A percentile compares a stretch with the other conserved stretches of the same genome.
phyloP scores from a whole-genome alignment of 2,888 invertebrate species.

The Geotrupes spiniger region DNA sequence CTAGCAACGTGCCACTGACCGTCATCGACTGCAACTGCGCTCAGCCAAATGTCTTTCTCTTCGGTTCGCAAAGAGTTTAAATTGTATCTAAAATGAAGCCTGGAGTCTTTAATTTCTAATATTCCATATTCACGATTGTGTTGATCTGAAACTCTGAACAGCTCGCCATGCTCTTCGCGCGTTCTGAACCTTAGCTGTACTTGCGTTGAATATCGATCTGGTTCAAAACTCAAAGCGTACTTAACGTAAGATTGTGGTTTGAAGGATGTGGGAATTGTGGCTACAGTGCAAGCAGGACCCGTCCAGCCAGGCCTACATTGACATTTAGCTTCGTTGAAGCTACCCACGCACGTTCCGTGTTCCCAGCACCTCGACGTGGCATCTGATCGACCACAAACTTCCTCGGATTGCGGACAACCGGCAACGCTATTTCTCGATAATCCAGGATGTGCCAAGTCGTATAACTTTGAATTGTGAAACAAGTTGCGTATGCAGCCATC shows the following conservation, averaged over 20 bases:
- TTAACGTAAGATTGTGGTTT: constrained; percentile 95
- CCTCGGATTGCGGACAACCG: constrained; percentile 92
- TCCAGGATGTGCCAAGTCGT: constrained; percentile 93
- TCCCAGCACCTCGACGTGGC: constrained; percentile 85
- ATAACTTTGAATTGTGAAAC: constrained; percentile 92
- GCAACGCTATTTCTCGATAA: constrained; percentile 80
- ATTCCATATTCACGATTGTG: constrained; percentile 93
- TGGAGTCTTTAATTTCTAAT: constrained; percentile 84
- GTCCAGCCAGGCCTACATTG: constrained; percentile 95
- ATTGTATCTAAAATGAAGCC: constrained; percentile 88
- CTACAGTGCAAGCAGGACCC: constrained; percentile 81
- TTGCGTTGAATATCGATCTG: constrained; percentile 88
- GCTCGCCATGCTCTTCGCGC: constrained; percentile 86
- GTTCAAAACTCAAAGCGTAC: constrained; percentile 91
- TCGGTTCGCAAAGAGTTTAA: constrained; percentile 88
- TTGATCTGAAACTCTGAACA: constrained; percentile 91
- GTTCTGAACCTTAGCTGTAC: constrained; percentile 93
- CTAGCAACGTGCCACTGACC: constrained; percentile 96
- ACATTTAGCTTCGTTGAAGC: constrained; percentile 84
- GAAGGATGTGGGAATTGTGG: constrained; percentile 88
- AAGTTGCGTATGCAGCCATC: constrained; percentile 95
- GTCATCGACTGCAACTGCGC: constrained; percentile 87
- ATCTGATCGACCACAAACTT: constrained; percentile 84
- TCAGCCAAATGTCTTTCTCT: constrained; percentile 86
- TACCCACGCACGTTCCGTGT: constrained; percentile 92